phyloP scores from a whole-genome alignment of 2,113 vertebrate species.

The Azemiops feae region DNA sequence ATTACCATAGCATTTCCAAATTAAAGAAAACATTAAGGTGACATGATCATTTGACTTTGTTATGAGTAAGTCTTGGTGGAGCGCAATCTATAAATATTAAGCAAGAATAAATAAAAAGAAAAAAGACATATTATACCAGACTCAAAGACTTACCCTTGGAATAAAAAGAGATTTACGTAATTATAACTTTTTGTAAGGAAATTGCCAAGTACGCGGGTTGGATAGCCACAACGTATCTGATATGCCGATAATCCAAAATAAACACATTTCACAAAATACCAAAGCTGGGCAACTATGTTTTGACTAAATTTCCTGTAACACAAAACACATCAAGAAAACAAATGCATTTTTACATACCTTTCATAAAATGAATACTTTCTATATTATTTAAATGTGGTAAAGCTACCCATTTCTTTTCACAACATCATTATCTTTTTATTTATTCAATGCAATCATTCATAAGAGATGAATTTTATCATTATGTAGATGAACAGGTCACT shows the following conservation, averaged over 20 bases:
- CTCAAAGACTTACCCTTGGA: slow-evolving; percentile 87
- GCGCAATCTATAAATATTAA: not conserved
- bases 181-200: slow-evolving; percentile 99
- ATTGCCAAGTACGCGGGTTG: slow-evolving; percentile 95
- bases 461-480: not conserved
- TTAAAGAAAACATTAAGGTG: not conserved
- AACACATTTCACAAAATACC: slow-evolving; percentile 99
- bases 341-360: not conserved
- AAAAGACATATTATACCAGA: not conserved
- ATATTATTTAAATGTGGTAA: not conserved
- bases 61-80: not conserved
- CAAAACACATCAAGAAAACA: slow-evolving; percentile 44
- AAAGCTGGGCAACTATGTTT: slow-evolving; percentile 94
- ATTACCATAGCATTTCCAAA: not conserved
- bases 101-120: not conserved
- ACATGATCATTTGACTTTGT: not conserved
- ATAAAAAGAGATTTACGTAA: slow-evolving; percentile 97
- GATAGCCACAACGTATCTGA: slow-evolving; percentile 98
- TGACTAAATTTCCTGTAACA: slow-evolving; percentile 89
- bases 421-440: not conserved
- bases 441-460: not conserved
- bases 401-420: not conserved
- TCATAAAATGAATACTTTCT: not conserved
- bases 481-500: not conserved
- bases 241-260: slow-evolving; percentile 98